These are phyloP conservation scores for Morpho deidamia DNA, from an alignment of 2,888 invertebrate genomes.

Conservation along the genomic window DNA sequence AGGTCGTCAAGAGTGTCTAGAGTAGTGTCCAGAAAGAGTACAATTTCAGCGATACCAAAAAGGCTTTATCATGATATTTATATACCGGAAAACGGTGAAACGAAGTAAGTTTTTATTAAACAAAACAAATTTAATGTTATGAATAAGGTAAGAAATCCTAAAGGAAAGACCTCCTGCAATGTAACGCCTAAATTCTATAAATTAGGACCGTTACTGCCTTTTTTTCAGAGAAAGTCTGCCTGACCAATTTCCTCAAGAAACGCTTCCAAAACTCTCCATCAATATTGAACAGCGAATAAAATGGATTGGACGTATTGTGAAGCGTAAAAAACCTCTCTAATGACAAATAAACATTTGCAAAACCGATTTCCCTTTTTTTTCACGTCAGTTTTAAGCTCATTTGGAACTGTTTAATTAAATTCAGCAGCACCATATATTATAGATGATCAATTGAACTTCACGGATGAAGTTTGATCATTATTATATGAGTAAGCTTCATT, in stretches of 20 bases:
- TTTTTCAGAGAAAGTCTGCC: slow-evolving; percentile 25
- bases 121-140: too few species aligned
- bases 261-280: slow-evolving; percentile 13
- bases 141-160: too few species aligned
- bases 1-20: slow-evolving; percentile 6
- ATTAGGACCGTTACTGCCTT: not conserved
- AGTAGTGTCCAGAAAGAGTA: slow-evolving; percentile 12
- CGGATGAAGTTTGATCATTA: too few species aligned
- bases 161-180: too few species aligned
- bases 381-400: too few species aligned
- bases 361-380: not conserved
- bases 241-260: slow-evolving; percentile 25
- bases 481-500: too few species aligned
- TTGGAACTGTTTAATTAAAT: too few species aligned
- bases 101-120: slow-evolving; percentile 5
- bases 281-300: slow-evolving; percentile 31
- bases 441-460: too few species aligned
- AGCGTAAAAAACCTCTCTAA: slow-evolving; percentile 7
- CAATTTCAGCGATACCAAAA: slow-evolving; percentile 3
- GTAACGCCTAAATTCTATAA: too few species aligned
- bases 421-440: too few species aligned
- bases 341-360: slow-evolving; percentile 1
- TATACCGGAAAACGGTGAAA: slow-evolving; percentile 12
- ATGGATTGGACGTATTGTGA: slow-evolving; percentile 28
- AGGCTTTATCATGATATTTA: slow-evolving; percentile 14